Evolutionary conservation across 2,888 invertebrate species (phyloP).

Genomic region (Cantharis flavilabris): DNA sequence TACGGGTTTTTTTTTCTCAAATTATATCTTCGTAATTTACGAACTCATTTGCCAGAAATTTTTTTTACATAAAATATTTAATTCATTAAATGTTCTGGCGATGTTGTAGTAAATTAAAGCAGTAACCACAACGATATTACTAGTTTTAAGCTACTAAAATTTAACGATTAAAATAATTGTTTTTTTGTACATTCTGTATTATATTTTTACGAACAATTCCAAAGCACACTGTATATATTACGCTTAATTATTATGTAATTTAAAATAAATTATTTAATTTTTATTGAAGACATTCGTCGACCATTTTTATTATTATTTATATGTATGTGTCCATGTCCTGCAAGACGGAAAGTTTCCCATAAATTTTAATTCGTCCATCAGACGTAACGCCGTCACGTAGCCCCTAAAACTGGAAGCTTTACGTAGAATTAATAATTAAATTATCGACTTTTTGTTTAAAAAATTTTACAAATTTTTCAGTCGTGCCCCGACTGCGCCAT

Average conservation of each 20-base stretch:
- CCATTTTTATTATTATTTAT: neutral
- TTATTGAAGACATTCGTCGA: slow-evolving; percentile 8
- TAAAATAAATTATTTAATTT: slow-evolving; percentile 51
- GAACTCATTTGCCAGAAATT: slow-evolving; percentile 25
- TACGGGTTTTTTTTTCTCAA: slow-evolving; percentile 25
- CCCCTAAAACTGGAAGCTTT: neutral
- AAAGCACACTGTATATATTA: slow-evolving; percentile 52
- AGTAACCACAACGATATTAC: slow-evolving; percentile 45
- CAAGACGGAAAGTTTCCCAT: neutral
- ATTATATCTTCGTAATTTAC: slow-evolving; percentile 24
- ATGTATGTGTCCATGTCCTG: neutral
- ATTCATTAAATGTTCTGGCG: slow-evolving; percentile 21
- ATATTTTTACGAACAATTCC: slow-evolving; percentile 54
- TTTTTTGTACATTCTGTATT: slow-evolving; percentile 48
- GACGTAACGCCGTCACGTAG: neutral
- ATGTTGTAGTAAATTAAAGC: slow-evolving; percentile 29
- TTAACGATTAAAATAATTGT: slow-evolving; percentile 29
- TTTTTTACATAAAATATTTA: neutral
- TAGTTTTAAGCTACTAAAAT: slow-evolving; percentile 40
- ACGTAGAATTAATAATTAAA: neutral
- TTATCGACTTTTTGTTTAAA: neutral
- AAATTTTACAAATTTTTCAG: neutral
- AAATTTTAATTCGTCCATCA: neutral
- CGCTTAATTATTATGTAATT: slow-evolving; percentile 51
- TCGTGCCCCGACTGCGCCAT: neutral